Base-by-base conservation (phyloP, 2,113 vertebrate species). In the Thomomys bottae region DNA sequence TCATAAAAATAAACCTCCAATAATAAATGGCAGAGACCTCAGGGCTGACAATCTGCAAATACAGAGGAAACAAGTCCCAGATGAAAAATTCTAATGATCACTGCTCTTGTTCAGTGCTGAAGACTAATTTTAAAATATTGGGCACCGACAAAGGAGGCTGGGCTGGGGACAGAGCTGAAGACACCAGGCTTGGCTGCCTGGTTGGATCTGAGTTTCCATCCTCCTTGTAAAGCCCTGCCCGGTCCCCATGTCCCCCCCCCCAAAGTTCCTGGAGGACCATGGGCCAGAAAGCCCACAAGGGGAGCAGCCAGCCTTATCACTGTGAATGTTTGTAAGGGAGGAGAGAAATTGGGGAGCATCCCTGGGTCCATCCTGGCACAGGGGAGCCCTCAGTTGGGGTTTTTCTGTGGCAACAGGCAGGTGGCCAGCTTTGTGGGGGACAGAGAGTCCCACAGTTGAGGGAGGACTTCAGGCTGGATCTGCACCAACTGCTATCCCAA, bases 1-100 rank as follows among this genome's bases (percentile, higher is more conserved):
- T 54, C 14, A 54, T 54, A 54, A 54, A 54, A 54, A 54, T 54
- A 21, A 21, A 70, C 17, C 54, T 42, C 75, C 75, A 83, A 77
- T 77, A 91, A 77, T 15, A 75, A 91, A 57, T 45, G 8, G 34
- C 63, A 70, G 75, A 92, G 86, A 90, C 94, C 80, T 68, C 0
- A 5, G 49, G 73, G 61, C 71, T 49, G 42, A 95, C 40, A 73
- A 57, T 94, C 26, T 21, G 80, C 90, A 90, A 84, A 93, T 71
- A 91, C 32, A 76, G 64, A 90, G 30, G 77, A 88, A 93, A 82
- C 86, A 59, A 71, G 71, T 81, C 88, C 77, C 83, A 15, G 86
- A 79, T 81, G 87, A 89, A 84, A 92, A 95, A 83, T 87, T 90
- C 42, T 49, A 89, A 92, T 71, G 84, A 94, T 82, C 92, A 89